Percentiles rank a stretch among this genome's conserved stretches.
Conservation (phyloP, 2,797 vertebrate species). For the Triplophysa yarkandensis region DNA sequence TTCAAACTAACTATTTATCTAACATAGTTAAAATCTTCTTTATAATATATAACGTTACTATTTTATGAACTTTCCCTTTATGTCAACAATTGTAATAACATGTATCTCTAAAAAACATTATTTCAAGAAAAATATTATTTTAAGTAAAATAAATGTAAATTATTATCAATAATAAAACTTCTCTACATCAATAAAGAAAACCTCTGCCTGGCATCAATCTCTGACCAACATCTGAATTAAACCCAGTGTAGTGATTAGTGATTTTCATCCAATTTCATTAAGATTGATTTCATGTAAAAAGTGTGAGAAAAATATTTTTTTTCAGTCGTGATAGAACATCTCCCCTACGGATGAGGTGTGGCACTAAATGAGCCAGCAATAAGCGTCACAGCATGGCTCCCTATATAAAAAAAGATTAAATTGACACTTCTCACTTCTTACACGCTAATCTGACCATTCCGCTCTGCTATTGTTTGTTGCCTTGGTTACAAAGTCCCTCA, state of each 20-base stretch:
- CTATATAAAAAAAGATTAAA: conserved; percentile 57
- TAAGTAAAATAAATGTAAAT: too few relatives aligned
- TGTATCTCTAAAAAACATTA: not conserved
- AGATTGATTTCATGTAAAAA: not conserved
- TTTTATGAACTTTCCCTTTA: not conserved
- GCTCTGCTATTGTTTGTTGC: conserved; percentile 75
- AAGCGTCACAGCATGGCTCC: conserved; percentile 22
- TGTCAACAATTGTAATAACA: not conserved
- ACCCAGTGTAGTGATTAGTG: not conserved
- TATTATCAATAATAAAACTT: too few relatives aligned
- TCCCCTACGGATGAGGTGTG: conserved; percentile 5
- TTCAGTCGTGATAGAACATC: conserved; percentile 2
- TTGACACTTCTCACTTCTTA: conserved; percentile 65
- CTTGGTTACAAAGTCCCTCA: conserved; percentile 77
- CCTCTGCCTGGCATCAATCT: not conserved
- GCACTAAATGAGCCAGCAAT: not conserved
- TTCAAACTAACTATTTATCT: too few relatives aligned
- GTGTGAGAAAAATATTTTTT: not conserved
- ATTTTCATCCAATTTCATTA: not conserved
- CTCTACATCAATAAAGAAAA: not conserved
- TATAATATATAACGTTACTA: too few relatives aligned
- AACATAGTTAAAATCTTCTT: too few relatives aligned
- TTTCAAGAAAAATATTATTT: not conserved
- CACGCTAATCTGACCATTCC: conserved; percentile 73
- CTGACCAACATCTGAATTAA: not conserved